Conservation (phyloP, 2,797 vertebrate species). For the Tangara arthus region DNA sequence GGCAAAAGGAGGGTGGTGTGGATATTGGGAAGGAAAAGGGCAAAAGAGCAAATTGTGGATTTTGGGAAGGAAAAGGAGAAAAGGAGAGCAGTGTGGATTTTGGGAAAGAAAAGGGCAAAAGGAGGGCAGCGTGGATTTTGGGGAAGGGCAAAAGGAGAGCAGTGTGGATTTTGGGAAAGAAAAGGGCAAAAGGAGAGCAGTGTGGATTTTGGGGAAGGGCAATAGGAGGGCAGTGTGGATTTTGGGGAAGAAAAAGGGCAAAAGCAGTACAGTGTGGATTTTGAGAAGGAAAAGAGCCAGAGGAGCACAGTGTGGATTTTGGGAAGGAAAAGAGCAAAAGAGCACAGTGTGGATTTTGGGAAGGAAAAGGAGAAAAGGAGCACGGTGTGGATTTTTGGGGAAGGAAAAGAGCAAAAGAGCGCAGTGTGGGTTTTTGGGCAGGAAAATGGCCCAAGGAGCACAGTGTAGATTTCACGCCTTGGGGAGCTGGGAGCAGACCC, state of each 20-base stretch:
- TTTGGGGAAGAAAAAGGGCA: neutral
- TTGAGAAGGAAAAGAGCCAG: neutral
- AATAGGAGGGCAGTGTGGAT: neutral
- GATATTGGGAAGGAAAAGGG: neutral
- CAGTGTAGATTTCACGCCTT: neutral
- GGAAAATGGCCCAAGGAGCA: neutral
- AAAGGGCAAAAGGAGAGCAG: fast-evolving
- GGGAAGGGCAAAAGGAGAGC: neutral
- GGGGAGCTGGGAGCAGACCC: neutral
- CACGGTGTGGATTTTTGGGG: neutral
- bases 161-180: neutral
- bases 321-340: neutral
- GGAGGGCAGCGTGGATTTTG: neutral
- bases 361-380: neutral
- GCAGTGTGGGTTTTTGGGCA: neutral
- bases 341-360: neutral
- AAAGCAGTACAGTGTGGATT: neutral
- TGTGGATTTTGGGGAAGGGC: neutral
- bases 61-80: neutral
- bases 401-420: neutral
- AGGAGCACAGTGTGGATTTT: neutral
- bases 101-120: fast-evolving
- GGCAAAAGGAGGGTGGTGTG: too few relatives aligned
- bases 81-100: neutral
- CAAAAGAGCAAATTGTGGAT: neutral